Percentiles rank a stretch among this genome's conserved stretches.
These are phyloP conservation scores for Pyralis farinalis DNA, from an alignment of 2,888 invertebrate genomes.

Conservation along the genomic window DNA sequence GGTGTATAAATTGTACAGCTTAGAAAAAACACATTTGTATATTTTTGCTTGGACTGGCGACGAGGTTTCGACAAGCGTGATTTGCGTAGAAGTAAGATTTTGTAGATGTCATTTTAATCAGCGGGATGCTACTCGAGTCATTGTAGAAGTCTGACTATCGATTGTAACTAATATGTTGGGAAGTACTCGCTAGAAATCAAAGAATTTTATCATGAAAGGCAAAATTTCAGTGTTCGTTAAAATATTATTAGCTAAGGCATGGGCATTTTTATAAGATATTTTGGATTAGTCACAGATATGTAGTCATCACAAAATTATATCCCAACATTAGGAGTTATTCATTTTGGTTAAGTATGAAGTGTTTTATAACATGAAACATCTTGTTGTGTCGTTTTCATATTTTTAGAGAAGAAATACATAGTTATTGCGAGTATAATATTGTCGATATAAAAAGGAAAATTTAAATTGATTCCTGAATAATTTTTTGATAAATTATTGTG, in stretches of 20 bases:
- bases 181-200: not conserved
- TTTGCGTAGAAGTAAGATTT: slow-evolving; percentile 53
- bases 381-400: slow-evolving; percentile 77
- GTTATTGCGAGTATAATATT: slow-evolving; percentile 50
- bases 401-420: slow-evolving; percentile 62
- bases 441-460: slow-evolving; percentile 54
- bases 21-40: slow-evolving; percentile 67
- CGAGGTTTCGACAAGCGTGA: slow-evolving; percentile 53
- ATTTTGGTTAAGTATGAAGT: slow-evolving; percentile 63
- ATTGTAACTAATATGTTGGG: slow-evolving; percentile 17
- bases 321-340: slow-evolving; percentile 56
- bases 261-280: slow-evolving; percentile 53
- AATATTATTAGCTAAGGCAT: slow-evolving; percentile 23
- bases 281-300: slow-evolving; percentile 64
- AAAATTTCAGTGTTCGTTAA: not conserved
- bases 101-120: slow-evolving; percentile 35
- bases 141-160: slow-evolving; percentile 2
- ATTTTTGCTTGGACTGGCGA: slow-evolving; percentile 69
- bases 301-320: slow-evolving; percentile 74
- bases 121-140: slow-evolving; percentile 21
- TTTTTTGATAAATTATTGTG: slow-evolving; percentile 68
- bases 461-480: slow-evolving; percentile 49
- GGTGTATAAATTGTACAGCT: slow-evolving; percentile 76
- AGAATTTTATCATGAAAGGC: not conserved
- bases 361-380: slow-evolving; percentile 61